Conservation (phyloP, 2,888 invertebrate genomes). For the Folsomia candida region DNA sequence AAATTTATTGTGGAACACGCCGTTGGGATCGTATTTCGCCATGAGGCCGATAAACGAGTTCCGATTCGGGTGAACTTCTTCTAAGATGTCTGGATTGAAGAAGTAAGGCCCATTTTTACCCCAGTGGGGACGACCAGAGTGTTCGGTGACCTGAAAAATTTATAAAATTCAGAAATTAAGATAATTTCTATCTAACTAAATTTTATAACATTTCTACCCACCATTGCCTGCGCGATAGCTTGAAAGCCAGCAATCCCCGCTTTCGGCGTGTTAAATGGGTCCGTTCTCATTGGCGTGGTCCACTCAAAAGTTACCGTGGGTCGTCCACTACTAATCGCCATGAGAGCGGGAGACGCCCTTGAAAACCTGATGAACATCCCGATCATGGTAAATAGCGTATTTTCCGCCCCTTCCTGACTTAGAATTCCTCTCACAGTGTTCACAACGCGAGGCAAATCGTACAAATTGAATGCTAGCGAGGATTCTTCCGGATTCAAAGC, state of each 20-base stretch:
- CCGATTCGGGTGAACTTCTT: not conserved
- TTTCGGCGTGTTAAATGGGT: not conserved
- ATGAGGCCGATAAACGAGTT: not conserved
- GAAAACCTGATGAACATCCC: too few relatives aligned
- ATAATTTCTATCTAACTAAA: not conserved
- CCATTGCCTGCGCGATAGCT: not conserved
- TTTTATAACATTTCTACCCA: not conserved
- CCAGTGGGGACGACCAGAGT: not conserved
- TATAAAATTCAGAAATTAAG: not conserved
- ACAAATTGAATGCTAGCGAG: not conserved
- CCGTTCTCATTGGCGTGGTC: not conserved
- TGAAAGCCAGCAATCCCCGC: not conserved
- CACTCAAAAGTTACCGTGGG: not conserved
- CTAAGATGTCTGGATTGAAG: not conserved
- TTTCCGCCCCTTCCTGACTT: not conserved
- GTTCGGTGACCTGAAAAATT: not conserved
- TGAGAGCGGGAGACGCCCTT: not conserved
- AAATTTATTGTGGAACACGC: not conserved
- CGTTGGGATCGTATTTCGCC: not conserved
- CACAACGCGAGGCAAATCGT: not conserved
- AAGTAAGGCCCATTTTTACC: not conserved
- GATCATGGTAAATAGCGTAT: too few relatives aligned
- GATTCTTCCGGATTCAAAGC: not conserved
- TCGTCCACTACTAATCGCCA: not conserved
- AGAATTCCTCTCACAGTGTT: not conserved